These are phyloP conservation scores for Platycheirus rosarum DNA, from an alignment of 2,888 invertebrate genomes.

Conservation along the genomic window DNA sequence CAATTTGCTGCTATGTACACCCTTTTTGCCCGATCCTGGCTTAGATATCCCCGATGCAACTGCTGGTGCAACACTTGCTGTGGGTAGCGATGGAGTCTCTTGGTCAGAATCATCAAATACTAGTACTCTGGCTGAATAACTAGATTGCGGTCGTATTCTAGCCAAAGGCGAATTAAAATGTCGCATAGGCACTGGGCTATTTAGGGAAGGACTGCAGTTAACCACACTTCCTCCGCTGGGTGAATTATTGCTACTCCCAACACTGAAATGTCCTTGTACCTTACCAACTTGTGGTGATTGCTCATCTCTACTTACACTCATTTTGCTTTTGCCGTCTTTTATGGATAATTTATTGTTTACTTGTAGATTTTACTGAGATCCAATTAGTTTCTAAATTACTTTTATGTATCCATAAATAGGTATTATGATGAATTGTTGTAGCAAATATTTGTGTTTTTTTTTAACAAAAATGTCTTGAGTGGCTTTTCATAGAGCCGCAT, in stretches of 20 bases:
- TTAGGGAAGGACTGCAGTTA: constrained; percentile 48
- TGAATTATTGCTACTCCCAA: constrained; percentile 6
- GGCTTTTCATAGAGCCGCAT: neutral
- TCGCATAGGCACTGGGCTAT: constrained; percentile 56
- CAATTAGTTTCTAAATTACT: neutral
- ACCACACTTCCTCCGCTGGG: constrained; percentile 3
- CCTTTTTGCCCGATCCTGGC: constrained; percentile 21
- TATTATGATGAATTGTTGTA: neutral
- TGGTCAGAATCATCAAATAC: constrained; percentile 89
- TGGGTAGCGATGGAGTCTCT: constrained; percentile 79
- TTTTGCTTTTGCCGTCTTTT: neutral
- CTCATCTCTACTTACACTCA: constrained; percentile 45
- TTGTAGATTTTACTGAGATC: constrained; percentile 18
- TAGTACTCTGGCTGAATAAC: constrained; percentile 89
- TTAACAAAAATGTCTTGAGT: neutral
- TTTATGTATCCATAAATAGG: no score
- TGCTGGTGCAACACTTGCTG: constrained; percentile 17
- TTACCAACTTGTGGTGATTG: constrained; percentile 30
- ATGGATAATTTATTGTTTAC: neutral
- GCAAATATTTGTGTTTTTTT: neutral
- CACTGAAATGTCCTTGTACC: neutral
- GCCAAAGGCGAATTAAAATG: constrained; percentile 55
- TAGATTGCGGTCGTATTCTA: constrained; percentile 84
- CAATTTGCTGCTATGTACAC: constrained; percentile 18
- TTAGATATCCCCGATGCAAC: constrained; percentile 32